phyloP scores from a whole-genome alignment of 2,797 vertebrate species.

The Cirrhinus molitorella region DNA sequence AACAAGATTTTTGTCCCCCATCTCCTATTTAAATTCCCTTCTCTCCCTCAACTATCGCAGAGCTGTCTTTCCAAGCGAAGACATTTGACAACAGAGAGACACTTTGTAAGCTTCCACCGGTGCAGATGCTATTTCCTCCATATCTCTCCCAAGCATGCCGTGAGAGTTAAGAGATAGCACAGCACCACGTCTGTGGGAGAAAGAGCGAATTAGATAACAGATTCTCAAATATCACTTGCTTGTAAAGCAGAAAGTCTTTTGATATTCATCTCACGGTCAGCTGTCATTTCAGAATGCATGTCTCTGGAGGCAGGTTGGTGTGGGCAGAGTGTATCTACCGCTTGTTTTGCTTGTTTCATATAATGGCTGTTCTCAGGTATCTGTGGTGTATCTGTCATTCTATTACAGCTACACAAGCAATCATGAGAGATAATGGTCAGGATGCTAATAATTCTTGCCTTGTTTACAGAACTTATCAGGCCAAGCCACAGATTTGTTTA shows the following conservation, averaged over 20 bases:
- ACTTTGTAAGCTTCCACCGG: constrained; percentile 24
- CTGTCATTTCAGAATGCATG: constrained; percentile 41
- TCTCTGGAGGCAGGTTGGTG: constrained; percentile 29
- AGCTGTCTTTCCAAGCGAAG: constrained; percentile 34
- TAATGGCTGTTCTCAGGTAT: constrained; percentile 33
- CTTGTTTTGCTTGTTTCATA: constrained; percentile 12
- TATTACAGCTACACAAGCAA: constrained; percentile 5
- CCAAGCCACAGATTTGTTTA: neutral
- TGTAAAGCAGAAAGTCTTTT: constrained; percentile 20
- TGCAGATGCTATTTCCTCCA: constrained; percentile 25
- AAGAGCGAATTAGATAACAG: constrained; percentile 17
- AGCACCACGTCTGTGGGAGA: constrained; percentile 30
- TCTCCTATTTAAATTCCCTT: constrained; percentile 40
- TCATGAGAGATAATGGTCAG: constrained; percentile 25
- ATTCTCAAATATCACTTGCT: constrained; percentile 38
- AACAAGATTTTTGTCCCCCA: constrained; percentile 8
- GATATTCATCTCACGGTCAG: constrained; percentile 42
- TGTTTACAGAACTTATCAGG: constrained; percentile 21
- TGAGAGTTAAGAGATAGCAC: constrained; percentile 28
- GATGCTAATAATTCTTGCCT: constrained; percentile 24
- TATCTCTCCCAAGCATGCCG: constrained; percentile 26
- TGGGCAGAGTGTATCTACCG: constrained; percentile 7
- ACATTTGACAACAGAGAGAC: constrained; percentile 36
- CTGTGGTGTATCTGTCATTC: constrained; percentile 22
- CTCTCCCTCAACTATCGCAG: neutral